Base-by-base conservation (phyloP, 1,140 invertebrate genomes). In the Drosophila aff. region DNA sequence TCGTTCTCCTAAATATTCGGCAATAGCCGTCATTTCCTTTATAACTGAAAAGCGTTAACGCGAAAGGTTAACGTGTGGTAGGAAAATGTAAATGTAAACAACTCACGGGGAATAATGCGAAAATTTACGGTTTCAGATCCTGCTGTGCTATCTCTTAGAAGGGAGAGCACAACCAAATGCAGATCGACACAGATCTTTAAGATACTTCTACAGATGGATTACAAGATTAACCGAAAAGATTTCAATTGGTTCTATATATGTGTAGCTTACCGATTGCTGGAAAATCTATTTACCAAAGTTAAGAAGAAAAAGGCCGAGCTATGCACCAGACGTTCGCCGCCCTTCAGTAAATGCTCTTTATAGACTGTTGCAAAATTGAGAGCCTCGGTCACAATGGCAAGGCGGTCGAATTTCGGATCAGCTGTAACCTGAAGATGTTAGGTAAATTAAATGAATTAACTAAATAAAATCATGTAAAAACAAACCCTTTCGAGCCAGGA, bases 21-120 rank as follows among this genome's bases (percentile, higher is more conserved):
- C 49, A 26, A 83, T 75, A 4, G 44, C 58, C 4, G 46, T 53
- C 55, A 87, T 38, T 18, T 72, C 66, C 5, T 76, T 50, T 3
- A 89, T 49, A 28, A 89, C 84, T 87, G 23, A 13, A 18, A 55
- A 60, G 16, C n/a, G n/a, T n/a, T n/a, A n/a, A n/a, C n/a, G n/a
- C n/a, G 2, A 47, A 23, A 7, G 13, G 5, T 18, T 28, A 46
- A 36, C 3, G 11, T 21, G 18, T 10, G 33, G 2, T 9, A 38
- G 13, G 5, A 28, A 41, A 16, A 47, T 36, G 2, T 31, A 18
- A 1, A n/a, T n/a, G 21, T 1, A 10, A 23, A 21, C 2, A 2
- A 77, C 81, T 65, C 62, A 89, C 85, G 5, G 1, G 52, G 65
- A 13, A 46, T 47, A 31, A 79, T 49, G 2, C 75, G 65, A 7